Conservation (phyloP, 2,797 vertebrate species). For the Spinibarbus caldwelli region DNA sequence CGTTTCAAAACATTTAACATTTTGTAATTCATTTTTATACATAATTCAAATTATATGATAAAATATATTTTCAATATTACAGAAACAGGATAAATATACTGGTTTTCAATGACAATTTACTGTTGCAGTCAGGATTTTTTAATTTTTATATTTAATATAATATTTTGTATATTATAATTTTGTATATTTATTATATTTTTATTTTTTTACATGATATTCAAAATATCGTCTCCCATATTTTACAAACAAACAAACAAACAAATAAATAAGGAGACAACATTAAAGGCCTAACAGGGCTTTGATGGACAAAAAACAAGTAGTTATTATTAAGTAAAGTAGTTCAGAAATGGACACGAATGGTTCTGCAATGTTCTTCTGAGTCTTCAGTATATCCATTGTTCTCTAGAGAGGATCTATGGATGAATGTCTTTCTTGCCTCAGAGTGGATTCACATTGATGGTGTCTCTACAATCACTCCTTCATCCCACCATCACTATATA, state of each 20-base stretch:
- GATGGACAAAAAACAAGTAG: not conserved
- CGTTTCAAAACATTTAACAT: not conserved
- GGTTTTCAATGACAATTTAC: too few species aligned
- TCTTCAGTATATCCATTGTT: slow-evolving; percentile 23
- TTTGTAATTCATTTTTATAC: not conserved
- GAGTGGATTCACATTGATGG: slow-evolving; percentile 42
- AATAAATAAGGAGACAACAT: not conserved
- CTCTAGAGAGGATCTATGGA: slow-evolving; percentile 31
- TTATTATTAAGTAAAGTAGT: not conserved
- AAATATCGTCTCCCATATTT: too few species aligned
- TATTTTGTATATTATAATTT: too few species aligned
- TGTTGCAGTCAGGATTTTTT: too few species aligned
- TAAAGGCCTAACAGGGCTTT: not conserved
- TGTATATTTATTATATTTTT: too few species aligned
- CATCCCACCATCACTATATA: slow-evolving; percentile 38
- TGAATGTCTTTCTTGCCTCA: slow-evolving; percentile 38
- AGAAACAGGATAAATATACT: too few species aligned
- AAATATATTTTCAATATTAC: too few species aligned
- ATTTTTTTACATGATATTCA: too few species aligned
- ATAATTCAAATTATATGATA: too few species aligned
- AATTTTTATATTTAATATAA: too few species aligned
- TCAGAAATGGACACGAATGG: not conserved
- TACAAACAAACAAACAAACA: too few species aligned
- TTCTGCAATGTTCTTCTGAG: not conserved
- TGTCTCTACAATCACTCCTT: slow-evolving; percentile 34